Conservation (phyloP, 1,140 invertebrate genomes). For the Dreissena polymorpha region DNA sequence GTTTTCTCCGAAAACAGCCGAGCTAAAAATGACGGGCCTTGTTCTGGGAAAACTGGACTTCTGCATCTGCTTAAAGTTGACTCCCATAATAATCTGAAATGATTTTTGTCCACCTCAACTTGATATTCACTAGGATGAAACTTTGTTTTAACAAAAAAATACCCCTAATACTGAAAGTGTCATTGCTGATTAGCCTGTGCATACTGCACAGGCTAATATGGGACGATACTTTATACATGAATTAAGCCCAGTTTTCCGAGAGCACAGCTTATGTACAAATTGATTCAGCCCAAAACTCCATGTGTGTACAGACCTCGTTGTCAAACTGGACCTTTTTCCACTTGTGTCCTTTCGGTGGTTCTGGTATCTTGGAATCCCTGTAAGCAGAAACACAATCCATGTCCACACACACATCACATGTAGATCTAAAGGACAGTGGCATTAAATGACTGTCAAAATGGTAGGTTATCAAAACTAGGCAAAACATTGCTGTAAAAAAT, state of each 20-base stretch:
- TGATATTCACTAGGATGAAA: neutral
- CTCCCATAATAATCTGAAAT: neutral
- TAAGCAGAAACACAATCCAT: conserved; percentile 24
- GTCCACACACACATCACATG: too few species aligned
- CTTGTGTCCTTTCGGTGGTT: conserved; percentile 92
- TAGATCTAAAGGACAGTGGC: too few species aligned
- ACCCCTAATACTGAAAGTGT: neutral
- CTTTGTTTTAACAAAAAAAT: neutral
- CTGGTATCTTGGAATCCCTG: conserved; percentile 89
- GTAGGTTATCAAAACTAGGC: too few species aligned
- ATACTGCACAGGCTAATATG: neutral
- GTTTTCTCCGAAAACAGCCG: too few species aligned
- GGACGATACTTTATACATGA: neutral
- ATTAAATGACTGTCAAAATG: too few species aligned
- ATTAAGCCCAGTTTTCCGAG: neutral
- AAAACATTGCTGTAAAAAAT: too few species aligned
- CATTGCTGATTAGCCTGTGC: neutral
- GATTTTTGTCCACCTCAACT: neutral
- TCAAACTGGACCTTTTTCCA: conserved; percentile 99
- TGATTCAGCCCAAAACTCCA: too few species aligned
- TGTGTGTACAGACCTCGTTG: conserved; percentile 85
- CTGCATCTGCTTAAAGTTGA: neutral
- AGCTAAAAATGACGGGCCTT: too few species aligned
- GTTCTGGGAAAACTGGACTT: neutral
- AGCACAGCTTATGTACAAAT: neutral